Evolutionary conservation across 2,797 vertebrate genomes (phyloP).

Genomic region (Dromococcyx pavoninus): DNA sequence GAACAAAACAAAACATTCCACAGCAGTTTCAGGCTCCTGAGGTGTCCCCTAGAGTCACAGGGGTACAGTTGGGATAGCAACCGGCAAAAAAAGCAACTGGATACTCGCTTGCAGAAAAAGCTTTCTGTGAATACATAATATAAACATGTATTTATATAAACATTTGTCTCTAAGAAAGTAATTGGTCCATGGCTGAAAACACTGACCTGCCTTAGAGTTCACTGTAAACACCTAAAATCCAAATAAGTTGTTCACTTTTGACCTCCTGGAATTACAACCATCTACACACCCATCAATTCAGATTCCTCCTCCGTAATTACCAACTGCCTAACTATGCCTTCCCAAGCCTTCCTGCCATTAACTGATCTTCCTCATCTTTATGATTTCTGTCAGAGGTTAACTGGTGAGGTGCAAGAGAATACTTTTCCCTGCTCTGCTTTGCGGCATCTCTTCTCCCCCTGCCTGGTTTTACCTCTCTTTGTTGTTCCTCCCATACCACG

Average conservation of each 20-base stretch:
- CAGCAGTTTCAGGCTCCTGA: not conserved
- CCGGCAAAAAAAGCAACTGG: too few species aligned
- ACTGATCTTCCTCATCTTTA: not conserved
- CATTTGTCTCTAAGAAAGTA: not conserved
- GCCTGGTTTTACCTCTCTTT: not conserved
- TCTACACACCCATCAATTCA: not conserved
- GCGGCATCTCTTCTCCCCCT: not conserved
- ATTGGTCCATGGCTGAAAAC: not conserved
- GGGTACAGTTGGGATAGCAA: not conserved
- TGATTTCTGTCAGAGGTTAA: not conserved
- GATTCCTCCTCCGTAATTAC: not conserved
- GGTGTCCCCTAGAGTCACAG: not conserved
- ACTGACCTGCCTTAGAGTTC: not conserved
- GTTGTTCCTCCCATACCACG: not conserved
- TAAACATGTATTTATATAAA: not conserved
- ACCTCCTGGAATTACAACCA: not conserved
- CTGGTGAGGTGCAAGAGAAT: not conserved
- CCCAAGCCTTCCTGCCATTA: not conserved
- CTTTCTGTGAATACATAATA: not conserved
- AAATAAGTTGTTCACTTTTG: not conserved
- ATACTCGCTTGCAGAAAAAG: not conserved
- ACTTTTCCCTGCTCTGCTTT: not conserved
- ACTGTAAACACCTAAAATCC: not conserved
- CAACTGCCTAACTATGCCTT: not conserved
- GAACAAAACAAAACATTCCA: not conserved